Evolutionary conservation across 2,113 vertebrate genomes (phyloP).

Genomic region (Garra rufa): DNA sequence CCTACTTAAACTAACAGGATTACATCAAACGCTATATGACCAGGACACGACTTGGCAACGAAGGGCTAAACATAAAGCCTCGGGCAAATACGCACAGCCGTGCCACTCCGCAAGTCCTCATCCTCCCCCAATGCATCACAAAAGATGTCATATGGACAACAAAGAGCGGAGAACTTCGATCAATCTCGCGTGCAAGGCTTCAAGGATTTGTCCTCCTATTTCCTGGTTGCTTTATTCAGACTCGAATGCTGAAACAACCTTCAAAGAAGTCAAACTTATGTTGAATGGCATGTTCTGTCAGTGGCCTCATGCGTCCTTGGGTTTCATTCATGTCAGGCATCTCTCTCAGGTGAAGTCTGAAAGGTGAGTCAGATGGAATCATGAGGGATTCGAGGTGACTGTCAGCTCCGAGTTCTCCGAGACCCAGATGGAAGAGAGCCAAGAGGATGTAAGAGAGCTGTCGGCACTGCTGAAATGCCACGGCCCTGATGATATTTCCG

Average conservation of each 20-base stretch:
- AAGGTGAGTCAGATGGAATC: slow-evolving; percentile 42
- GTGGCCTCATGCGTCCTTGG: neutral
- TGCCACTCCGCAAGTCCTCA: slow-evolving; percentile 38
- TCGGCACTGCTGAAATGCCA: slow-evolving; percentile 67
- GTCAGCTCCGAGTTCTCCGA: slow-evolving; percentile 15
- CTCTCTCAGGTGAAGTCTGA: slow-evolving; percentile 33
- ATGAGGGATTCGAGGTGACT: slow-evolving; percentile 35
- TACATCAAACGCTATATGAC: slow-evolving; percentile 55
- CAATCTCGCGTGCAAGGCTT: neutral
- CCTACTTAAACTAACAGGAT: slow-evolving; percentile 56
- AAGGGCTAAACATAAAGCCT: slow-evolving; percentile 47
- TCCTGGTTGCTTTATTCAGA: neutral
- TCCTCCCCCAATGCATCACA: slow-evolving; percentile 25
- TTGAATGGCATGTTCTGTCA: neutral
- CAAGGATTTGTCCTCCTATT: neutral
- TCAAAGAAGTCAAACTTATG: neutral
- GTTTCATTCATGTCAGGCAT: slow-evolving; percentile 29
- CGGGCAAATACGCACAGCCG: slow-evolving; percentile 10
- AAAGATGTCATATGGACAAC: slow-evolving; percentile 17
- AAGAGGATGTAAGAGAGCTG: slow-evolving; percentile 52
- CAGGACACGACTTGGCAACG: slow-evolving; percentile 47
- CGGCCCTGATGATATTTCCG: slow-evolving; percentile 20
- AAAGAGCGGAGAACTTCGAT: neutral
- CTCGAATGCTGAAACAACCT: neutral
- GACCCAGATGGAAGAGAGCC: slow-evolving; percentile 42